These are phyloP conservation scores for Drosophila kuntzei DNA, from an alignment of 2,888 invertebrate genomes.

Conservation along the genomic window DNA sequence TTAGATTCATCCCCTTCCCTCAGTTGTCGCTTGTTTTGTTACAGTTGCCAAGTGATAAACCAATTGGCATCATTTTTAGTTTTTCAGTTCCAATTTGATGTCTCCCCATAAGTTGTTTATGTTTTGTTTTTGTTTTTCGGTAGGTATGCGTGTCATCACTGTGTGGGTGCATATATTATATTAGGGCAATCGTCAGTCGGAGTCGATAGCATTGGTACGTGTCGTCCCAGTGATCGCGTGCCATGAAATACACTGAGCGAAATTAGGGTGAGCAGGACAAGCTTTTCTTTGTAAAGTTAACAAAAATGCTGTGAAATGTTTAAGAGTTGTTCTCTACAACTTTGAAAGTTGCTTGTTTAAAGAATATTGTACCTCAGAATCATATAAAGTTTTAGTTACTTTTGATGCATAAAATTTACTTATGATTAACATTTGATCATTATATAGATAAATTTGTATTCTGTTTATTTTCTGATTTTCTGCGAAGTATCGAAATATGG, in stretches of 20 bases:
- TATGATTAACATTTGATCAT: too few species aligned
- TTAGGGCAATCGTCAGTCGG: constrained; percentile 28
- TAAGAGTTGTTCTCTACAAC: too few species aligned
- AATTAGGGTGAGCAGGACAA: neutral
- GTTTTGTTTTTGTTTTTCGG: constrained; percentile 31
- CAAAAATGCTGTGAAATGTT: too few species aligned
- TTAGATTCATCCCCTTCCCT: constrained; percentile 18
- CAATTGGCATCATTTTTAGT: constrained; percentile 69
- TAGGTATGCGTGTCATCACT: constrained; percentile 73
- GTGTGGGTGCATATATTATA: constrained; percentile 80
- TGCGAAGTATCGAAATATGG: too few species aligned
- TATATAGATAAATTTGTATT: too few species aligned
- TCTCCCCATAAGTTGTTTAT: constrained; percentile 42
- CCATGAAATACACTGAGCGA: constrained; percentile 56
- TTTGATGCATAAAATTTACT: too few species aligned
- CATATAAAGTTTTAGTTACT: too few species aligned
- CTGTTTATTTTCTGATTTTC: too few species aligned
- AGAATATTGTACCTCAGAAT: too few species aligned
- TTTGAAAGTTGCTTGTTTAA: too few species aligned
- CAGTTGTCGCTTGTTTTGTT: constrained; percentile 14
- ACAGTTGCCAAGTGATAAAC: constrained; percentile 72
- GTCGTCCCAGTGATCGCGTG: constrained; percentile 74
- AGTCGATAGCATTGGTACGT: constrained; percentile 57
- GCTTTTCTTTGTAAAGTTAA: neutral
- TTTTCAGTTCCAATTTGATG: constrained; percentile 71